Evolutionary conservation across 2,888 invertebrate genomes (phyloP), one percentile per base, ranked within the genome.

Genomic region (Busseola fusca): DNA sequence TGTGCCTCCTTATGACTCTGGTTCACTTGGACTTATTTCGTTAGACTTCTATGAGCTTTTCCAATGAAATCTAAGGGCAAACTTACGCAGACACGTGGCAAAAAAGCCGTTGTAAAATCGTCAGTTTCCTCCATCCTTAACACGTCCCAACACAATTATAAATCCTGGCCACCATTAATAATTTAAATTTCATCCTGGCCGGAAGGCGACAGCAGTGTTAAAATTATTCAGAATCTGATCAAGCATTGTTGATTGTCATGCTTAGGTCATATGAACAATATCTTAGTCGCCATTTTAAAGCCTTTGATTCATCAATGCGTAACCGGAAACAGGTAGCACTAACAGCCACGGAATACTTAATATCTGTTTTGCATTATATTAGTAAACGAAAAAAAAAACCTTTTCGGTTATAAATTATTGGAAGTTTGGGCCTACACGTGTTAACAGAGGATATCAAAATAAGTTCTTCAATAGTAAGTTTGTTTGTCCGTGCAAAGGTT

Each of bases 291-390:
- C 77, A 84, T 85, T 75, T 76, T 74, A 64, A 75, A 73, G 72
- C 66, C 70, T n/a, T n/a, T 85, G 81, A 84, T 69, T 82, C 81
- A 86, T 74, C 83, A 78, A 58, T 62, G 74, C 70, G 67, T 70
- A 73, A 66, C 71, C 70, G 84, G 84, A 84, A 79, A 85, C 85
- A 75, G 80, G 77, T 77, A 83, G 76, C 77, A 59, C 69, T 75
- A 75, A 76, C 86, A 83, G 70, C 64, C 52, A 65, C 74, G 57
- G 85, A 84, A 85, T 85, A 85, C 57, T 50, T 72, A 84, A 72
- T 82, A 50, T n/a, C 79, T 83, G 62, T 70, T 85, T 86, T 64
- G 74, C 76, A 84, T 86, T 76, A 62, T 68, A 64, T 70, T 76
- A 67, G 54, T 60, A 63, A 65, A 62, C 7, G 21, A 37, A 25